These are phyloP conservation scores for Menura novaehollandiae DNA, from an alignment of 2,113 vertebrate species.

Conservation along the genomic window DNA sequence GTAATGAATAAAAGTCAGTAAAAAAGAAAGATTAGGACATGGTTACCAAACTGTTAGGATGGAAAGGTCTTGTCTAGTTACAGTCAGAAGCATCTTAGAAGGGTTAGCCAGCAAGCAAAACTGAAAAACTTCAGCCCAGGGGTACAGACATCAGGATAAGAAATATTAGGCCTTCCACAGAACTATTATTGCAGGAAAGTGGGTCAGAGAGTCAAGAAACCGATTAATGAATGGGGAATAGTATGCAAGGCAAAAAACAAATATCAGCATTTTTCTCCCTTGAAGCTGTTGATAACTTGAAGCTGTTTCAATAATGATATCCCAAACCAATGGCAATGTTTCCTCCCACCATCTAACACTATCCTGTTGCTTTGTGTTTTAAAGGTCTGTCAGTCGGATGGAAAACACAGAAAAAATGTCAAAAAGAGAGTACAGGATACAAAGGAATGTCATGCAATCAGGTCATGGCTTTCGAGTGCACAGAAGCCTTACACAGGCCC, in stretches of 20 bases:
- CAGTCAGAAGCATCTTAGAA: neutral
- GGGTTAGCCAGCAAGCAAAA: neutral
- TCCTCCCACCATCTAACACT: conserved; percentile 31
- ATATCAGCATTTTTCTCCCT: conserved; percentile 54
- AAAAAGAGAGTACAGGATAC: conserved; percentile 61
- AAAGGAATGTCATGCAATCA: conserved; percentile 1
- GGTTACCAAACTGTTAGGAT: neutral
- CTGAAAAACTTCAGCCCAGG: conserved; percentile 27
- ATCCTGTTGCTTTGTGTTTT: conserved; percentile 59
- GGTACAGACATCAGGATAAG: conserved; percentile 34
- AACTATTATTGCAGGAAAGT: conserved; percentile 75
- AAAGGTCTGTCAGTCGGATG: conserved; percentile 24
- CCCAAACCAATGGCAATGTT: conserved; percentile 53
- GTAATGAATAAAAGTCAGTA: neutral
- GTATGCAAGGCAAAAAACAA: conserved; percentile 63
- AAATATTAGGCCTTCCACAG: conserved; percentile 69
- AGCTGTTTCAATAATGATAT: conserved; percentile 78
- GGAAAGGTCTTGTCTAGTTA: neutral
- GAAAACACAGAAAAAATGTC: conserved; percentile 61
- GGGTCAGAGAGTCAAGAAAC: conserved; percentile 72
- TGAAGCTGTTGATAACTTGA: conserved; percentile 62
- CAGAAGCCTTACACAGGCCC: neutral
- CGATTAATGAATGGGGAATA: conserved; percentile 68
- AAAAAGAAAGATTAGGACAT: neutral
- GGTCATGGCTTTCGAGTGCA: neutral